phyloP scores from a whole-genome alignment of 2,113 vertebrate genomes.

The Microcebus jonahi region DNA sequence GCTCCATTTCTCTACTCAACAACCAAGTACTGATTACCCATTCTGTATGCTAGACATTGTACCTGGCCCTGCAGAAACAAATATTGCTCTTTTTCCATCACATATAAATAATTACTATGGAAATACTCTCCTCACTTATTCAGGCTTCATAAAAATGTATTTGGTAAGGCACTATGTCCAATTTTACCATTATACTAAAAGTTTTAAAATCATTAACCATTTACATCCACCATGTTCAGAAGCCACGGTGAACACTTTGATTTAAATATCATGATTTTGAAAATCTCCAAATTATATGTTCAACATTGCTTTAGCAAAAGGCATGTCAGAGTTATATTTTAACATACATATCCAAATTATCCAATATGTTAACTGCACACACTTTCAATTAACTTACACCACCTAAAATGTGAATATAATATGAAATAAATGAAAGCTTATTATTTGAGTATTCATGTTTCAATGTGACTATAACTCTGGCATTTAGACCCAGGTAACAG shows the following conservation, averaged over 20 bases:
- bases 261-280: background rate
- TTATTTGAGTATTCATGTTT: background rate
- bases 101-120: background rate
- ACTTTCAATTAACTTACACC: background rate
- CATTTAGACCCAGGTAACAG: background rate
- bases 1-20: background rate
- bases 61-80: background rate
- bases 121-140: background rate
- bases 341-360: background rate
- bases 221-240: fast-evolving
- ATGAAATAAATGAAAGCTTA: slow-evolving; percentile 7
- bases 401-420: background rate
- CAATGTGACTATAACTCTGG: background rate
- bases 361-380: background rate
- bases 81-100: background rate
- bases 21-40: background rate
- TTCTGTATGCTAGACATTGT: background rate
- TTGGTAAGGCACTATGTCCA: background rate
- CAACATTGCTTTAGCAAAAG: background rate
- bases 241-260: background rate
- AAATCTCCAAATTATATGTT: background rate
- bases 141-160: background rate
- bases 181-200: fast-evolving
- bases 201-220: background rate
- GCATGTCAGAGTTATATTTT: background rate